Evolutionary conservation across 2,113 vertebrate genomes (phyloP), one percentile per base, ranked within the genome.

Genomic region (Odontesthes bonariensis): DNA sequence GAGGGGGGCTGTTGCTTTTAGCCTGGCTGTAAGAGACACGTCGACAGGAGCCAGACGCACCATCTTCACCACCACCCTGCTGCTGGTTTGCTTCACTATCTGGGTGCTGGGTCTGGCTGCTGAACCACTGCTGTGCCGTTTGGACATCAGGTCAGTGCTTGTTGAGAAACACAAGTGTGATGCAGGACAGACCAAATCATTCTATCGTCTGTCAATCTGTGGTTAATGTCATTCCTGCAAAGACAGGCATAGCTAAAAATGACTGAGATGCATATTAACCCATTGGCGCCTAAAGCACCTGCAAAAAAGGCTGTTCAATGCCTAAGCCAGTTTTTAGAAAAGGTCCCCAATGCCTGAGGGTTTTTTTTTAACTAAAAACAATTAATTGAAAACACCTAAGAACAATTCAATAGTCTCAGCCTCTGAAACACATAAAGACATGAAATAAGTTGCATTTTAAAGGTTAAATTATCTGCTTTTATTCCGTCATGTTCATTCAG

Each of bases 71-170:
- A 96, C 95, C 42, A 93, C 95, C 0, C 90, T 96, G 67, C 92
- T 96, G 44, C 79, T 96, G 0, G 94, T 96, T 9, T 91, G 94
- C 83, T 94, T 94, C 89, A 96, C 95, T 0, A 92, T 96, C 75
- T 96, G 95, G 94, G 89, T 96, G 0, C 91, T 96, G 5, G 96
- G 96, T 38, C 92, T 94, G 0, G 93, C 93, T 40, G 95, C 95
- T 0, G 92, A 91, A 0, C 93, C 95, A 0, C 92, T 96, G 94
- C 93, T 97, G 54, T 79, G 88, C 0, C 91, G 88, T 90, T 94
- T 98, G 61, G 90, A 95, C 68, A 95, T 97, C 93, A 95, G 95
- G 96, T 97, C 32, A 82, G 95, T 93, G 51, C 38, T 63, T 9
- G 12, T 49, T 0, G 19, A 17, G 8, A 3, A 23, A 44, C 44